A percentile compares a stretch with the other conserved stretches of the same genome.
phyloP scores from a whole-genome alignment of 2,797 vertebrate species.

The Taeniopygia guttata region DNA sequence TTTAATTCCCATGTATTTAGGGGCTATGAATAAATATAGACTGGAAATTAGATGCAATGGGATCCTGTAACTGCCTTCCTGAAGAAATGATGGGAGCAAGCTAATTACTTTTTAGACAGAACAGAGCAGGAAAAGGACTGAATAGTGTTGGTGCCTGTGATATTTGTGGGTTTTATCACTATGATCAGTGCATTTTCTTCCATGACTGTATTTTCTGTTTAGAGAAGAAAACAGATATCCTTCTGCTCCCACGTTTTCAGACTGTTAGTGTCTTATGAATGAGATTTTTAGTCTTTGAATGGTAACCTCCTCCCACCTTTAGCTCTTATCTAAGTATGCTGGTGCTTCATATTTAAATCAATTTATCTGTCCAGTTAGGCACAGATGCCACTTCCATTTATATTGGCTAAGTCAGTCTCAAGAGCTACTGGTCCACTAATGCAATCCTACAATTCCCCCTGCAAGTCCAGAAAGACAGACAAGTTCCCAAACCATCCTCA shows the following conservation, averaged over 20 bases:
- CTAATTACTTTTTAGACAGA: not conserved
- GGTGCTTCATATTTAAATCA: not conserved
- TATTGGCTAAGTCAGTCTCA: not conserved
- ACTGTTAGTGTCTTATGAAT: not conserved
- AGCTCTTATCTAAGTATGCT: not conserved
- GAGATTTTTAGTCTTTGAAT: not conserved
- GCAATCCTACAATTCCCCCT: not conserved
- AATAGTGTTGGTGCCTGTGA: not conserved
- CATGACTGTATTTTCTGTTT: not conserved
- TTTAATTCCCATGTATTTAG: not conserved
- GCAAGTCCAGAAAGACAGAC: not conserved
- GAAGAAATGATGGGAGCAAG: not conserved
- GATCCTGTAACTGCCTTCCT: not conserved
- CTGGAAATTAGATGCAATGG: not conserved
- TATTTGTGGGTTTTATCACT: not conserved
- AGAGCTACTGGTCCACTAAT: slow-evolving; percentile 26
- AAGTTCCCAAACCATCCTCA: not conserved
- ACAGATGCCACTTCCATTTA: not conserved
- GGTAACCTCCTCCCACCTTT: not conserved
- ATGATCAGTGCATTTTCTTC: not conserved
- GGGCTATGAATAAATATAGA: not conserved
- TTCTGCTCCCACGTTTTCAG: not conserved
- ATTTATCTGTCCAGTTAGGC: not conserved
- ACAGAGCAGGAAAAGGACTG: not conserved
- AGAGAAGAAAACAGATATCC: not conserved